These are phyloP conservation scores for Nematolebias whitei DNA, from an alignment of 2,113 vertebrate species.

Conservation along the genomic window DNA sequence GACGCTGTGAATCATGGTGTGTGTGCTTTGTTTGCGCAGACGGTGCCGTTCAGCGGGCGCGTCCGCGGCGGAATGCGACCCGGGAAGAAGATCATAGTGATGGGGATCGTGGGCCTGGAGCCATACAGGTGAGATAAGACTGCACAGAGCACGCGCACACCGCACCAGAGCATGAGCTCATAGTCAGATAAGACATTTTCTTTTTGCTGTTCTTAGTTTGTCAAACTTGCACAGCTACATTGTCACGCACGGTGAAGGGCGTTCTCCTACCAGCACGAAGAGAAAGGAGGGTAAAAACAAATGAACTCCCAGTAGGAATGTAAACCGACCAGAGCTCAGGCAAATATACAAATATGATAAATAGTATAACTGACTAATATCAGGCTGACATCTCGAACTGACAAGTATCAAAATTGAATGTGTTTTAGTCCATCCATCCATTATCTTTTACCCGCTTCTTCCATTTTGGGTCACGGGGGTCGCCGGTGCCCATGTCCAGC, in stretches of 20 bases:
- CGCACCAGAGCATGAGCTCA: too few relatives aligned
- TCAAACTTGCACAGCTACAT: conserved; percentile 39
- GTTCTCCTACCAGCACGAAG: conserved; percentile 53
- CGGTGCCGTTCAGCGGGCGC: conserved; percentile 95
- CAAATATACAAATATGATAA: too few relatives aligned
- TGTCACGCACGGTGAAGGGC: conserved; percentile 51
- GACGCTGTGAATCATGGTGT: conserved; percentile 31
- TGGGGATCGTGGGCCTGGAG: conserved; percentile 96
- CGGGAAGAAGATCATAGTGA: conserved; percentile 97
- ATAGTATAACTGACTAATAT: too few relatives aligned
- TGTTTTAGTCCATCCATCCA: too few relatives aligned
- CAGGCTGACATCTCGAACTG: too few relatives aligned
- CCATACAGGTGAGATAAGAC: conserved; percentile 85
- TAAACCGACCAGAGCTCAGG: too few relatives aligned
- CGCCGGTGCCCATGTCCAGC: too few relatives aligned
- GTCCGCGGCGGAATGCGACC: conserved; percentile 97
- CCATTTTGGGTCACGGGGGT: too few relatives aligned
- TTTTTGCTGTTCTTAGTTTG: conserved; percentile 10
- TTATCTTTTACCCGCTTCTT: too few relatives aligned
- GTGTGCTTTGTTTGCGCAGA: conserved; percentile 74
- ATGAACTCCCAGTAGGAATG: too few relatives aligned
- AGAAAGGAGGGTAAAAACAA: neutral
- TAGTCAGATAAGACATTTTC: neutral
- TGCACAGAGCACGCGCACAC: neutral
- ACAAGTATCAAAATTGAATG: too few relatives aligned